phyloP scores from a whole-genome alignment of 2,797 vertebrate species.

The Stomatorhinus walkeri region DNA sequence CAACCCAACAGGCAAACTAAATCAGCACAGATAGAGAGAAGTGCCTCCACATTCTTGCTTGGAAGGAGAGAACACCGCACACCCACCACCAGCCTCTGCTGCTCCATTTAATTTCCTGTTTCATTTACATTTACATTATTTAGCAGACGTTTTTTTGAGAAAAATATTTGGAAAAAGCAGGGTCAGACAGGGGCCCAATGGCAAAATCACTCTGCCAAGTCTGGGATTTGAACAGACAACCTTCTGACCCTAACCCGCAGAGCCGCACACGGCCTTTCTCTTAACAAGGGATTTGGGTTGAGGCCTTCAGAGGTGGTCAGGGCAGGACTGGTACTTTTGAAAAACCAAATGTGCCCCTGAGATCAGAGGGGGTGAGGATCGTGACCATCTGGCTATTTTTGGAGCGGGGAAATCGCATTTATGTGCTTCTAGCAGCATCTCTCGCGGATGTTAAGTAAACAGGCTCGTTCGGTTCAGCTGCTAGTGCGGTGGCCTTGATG shows the following conservation, averaged over 20 bases:
- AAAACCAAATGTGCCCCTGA: neutral
- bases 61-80: conserved; percentile 37
- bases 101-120: conserved; percentile 21
- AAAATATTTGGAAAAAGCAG: neutral
- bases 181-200: neutral
- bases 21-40: conserved; percentile 32
- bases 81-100: conserved; percentile 17
- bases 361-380: neutral
- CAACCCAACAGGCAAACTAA: conserved; percentile 29
- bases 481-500: neutral
- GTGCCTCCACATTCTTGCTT: conserved; percentile 40
- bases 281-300: conserved; percentile 9
- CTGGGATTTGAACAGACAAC: neutral
- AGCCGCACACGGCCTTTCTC: neutral
- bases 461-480: neutral
- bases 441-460: neutral
- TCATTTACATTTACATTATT: conserved; percentile 12
- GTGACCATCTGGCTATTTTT: neutral
- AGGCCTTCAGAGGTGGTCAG: neutral
- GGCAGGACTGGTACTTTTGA: neutral
- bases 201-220: neutral
- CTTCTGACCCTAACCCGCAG: neutral
- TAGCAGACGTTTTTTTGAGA: neutral
- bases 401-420: neutral
- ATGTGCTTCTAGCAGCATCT: neutral